Evolutionary conservation across 92 coral and sea anemone genomes (phyloP).

Genomic region (Epizoanthus ramosus): DNA sequence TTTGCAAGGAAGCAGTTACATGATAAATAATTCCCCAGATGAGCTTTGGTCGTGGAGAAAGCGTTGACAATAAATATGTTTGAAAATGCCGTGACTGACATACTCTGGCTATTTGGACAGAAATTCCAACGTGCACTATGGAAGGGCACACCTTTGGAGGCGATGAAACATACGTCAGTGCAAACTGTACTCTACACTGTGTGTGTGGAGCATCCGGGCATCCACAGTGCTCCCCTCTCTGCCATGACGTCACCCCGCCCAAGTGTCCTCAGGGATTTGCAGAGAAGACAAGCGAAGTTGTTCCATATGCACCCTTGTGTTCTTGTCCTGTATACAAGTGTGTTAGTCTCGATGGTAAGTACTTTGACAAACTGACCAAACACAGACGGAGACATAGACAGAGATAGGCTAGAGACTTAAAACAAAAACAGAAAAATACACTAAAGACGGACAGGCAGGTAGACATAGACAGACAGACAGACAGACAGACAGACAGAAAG

Average conservation of each 20-base stretch:
- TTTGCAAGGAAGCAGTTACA: background rate
- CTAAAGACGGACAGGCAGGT: too few relatives aligned
- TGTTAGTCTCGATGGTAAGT: slow-evolving; percentile 48
- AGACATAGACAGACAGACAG: too few relatives aligned
- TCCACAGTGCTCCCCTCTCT: slow-evolving; percentile 51
- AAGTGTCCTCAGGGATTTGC: slow-evolving; percentile 36
- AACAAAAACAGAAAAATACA: too few relatives aligned
- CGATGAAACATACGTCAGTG: slow-evolving; percentile 44
- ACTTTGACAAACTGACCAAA: background rate
- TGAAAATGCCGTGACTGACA: background rate
- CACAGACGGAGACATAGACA: too few relatives aligned
- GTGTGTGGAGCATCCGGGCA: slow-evolving; percentile 42
- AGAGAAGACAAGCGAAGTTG: slow-evolving; percentile 22
- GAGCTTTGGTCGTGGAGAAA: too few relatives aligned
- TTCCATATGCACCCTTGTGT: slow-evolving; percentile 53
- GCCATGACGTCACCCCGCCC: slow-evolving; percentile 32
- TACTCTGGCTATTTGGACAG: slow-evolving; percentile 7
- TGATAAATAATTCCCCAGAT: too few relatives aligned
- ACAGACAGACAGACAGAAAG: too few relatives aligned
- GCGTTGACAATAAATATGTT: too few relatives aligned
- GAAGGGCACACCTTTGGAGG: slow-evolving; percentile 50
- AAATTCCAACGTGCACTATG: slow-evolving; percentile 10
- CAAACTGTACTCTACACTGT: slow-evolving; percentile 55
- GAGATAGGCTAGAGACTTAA: too few relatives aligned
- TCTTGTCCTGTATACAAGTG: slow-evolving; percentile 47